Base-by-base conservation (phyloP, 2,888 invertebrate species). In the Lottia gigantea region DNA sequence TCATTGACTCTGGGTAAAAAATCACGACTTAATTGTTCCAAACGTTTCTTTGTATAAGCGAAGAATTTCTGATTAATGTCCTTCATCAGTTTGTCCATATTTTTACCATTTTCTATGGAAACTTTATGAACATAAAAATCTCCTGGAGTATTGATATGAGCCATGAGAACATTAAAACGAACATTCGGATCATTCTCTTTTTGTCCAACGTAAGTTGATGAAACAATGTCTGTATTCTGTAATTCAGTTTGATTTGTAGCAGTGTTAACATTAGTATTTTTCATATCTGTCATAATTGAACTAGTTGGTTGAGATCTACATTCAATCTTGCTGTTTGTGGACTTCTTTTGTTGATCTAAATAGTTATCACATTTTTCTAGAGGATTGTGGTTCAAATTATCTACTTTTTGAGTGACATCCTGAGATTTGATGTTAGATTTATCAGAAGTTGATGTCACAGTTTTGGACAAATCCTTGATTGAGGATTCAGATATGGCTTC, bases 1-100 rank as follows among this genome's bases (percentile, higher is more conserved):
- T 95, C 94, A 0, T 94, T 94, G 0, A 75, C 72, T 4, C 63
- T 62, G 11, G 78, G 78, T 11, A 62, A 63, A 62, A 80, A 77
- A 7, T 70, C 73, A 31, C 76, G 71, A 47, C 78, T 77, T 55
- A 81, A 62, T 25, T 75, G 75, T 19, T 74, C 64, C 46, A 83
- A 76, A 40, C 78, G 66, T 31, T 75, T 72, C 11, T 76, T 71
- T 15, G 75, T 78, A 31, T 72, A 47, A 4, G 76, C 71, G 66
- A 79, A 76, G 72, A 80, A 78, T 15, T 75, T 62, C 15, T 71
- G 45, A 46, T 81, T 82, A 26, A 86, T 72, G 15, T 76, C 72
- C 6, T 79, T 74, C 74, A 79, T 78, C 65, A 85, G 68, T 19
- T 67, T 46, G 47, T 82, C 78, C 16, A 86, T 64, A 25, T 75